Percentiles rank a stretch among this genome's conserved stretches.
These are phyloP conservation scores for Ormyrus labotus DNA, from an alignment of 2,888 invertebrate species.

Conservation along the genomic window DNA sequence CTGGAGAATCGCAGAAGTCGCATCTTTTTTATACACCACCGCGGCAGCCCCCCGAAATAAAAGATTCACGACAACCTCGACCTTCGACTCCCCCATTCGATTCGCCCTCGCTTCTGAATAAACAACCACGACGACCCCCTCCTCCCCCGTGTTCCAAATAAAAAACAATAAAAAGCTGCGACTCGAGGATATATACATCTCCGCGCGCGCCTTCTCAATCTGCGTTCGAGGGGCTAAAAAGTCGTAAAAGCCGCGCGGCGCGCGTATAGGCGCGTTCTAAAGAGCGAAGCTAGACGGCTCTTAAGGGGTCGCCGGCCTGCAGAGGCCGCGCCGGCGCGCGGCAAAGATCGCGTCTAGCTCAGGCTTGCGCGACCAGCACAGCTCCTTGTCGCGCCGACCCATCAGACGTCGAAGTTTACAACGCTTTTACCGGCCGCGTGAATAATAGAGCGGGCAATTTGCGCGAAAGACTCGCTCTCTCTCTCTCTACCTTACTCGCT, in stretches of 20 bases:
- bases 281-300: conserved; percentile 11
- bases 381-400: conserved; percentile 42
- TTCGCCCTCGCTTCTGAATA: background rate
- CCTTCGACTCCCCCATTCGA: background rate
- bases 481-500: background rate
- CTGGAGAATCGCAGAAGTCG: too few species aligned
- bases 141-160: too few species aligned
- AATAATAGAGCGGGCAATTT: conserved; percentile 55
- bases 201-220: too few species aligned
- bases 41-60: background rate
- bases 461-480: conserved; percentile 17
- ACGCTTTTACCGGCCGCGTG: conserved; percentile 51
- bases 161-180: too few species aligned
- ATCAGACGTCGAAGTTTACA: conserved; percentile 52
- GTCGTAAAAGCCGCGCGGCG: background rate
- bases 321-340: background rate
- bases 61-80: background rate
- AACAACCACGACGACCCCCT: background rate
- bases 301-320: conserved; percentile 38
- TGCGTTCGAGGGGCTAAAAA: background rate
- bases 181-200: too few species aligned
- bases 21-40: too few species aligned
- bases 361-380: background rate
- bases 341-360: background rate
- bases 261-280: too few species aligned